phyloP scores from a whole-genome alignment of 2,797 vertebrate species.

The Anniella stebbinsi region DNA sequence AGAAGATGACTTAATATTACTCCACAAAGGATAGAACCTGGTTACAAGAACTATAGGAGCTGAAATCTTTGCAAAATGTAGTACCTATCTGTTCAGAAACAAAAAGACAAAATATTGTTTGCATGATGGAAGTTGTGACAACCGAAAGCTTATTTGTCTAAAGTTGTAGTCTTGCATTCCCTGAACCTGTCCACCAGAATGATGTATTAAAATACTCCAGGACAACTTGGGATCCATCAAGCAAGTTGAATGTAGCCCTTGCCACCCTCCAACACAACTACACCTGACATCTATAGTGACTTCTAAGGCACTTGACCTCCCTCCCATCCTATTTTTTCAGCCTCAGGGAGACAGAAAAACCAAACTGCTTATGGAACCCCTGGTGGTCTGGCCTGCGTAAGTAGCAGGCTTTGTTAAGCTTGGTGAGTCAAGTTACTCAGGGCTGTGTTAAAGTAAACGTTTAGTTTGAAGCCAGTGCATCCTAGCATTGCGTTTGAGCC shows the following conservation, averaged over 20 bases:
- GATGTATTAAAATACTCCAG: background rate
- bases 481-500: too few species aligned
- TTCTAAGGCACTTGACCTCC: background rate
- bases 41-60: background rate
- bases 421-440: background rate
- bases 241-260: background rate
- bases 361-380: background rate
- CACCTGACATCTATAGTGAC: background rate
- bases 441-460: background rate
- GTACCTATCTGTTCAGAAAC: background rate
- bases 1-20: background rate
- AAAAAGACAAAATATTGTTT: too few species aligned
- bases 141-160: background rate
- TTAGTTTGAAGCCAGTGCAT: background rate
- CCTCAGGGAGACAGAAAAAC: background rate
- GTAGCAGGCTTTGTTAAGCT: background rate
- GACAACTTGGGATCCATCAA: background rate
- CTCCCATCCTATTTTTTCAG: background rate
- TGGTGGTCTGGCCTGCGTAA: too few species aligned
- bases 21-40: background rate
- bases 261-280: background rate
- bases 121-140: background rate
- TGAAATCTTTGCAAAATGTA: background rate
- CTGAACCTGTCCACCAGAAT: background rate
- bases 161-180: background rate